Evolutionary conservation across 1,140 invertebrate species (phyloP), one percentile per base, ranked within the genome.

Genomic region (Liolophura sinensis): DNA sequence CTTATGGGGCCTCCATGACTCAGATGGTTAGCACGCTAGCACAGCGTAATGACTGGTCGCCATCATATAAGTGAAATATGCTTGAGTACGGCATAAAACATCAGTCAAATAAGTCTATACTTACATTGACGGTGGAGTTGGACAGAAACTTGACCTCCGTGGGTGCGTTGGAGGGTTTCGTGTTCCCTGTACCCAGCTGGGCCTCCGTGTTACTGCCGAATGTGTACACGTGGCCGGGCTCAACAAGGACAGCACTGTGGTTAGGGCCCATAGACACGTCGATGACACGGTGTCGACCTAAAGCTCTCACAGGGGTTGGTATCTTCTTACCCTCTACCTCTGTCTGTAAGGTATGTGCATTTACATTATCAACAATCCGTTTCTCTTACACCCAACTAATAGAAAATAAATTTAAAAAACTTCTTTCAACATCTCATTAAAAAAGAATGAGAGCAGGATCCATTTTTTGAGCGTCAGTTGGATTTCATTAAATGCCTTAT

Each of bases 171-270:
- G 78, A 67, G 47, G 75, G 82, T 75, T 84, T 83, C 6, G 73
- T 73, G 66, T 86, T 84, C 4, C 86, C 86, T 31, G 82, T 81
- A 6, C 89, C 89, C 12, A 90, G 82, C 79, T 86, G 90, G 65
- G 85, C 89, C 63, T 89, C 87, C 16, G 79, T 77, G 76, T 91
- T 92, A 7, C 86, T 81, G 0, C 91, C 91, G 82, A 91, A 88
- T 1, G 89, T 88, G 54, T 89, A 85, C 0, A 91, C 86, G 72
- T 89, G 87, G 7, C 91, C 90, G n/a, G 86, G 86, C 75, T 90
- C 88, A 0, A 90, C 87, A 1, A 92, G 79, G 18, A 90, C 87
- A 31, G 87, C 87, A 25, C 86, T 87, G 69, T 90, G 89, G 25
- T 85, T 83, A 14, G 82, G 79, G 0, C 88, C 89, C 76, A 91